phyloP scores from a whole-genome alignment of 2,113 vertebrate genomes.

The Phrynocephalus versicolor region DNA sequence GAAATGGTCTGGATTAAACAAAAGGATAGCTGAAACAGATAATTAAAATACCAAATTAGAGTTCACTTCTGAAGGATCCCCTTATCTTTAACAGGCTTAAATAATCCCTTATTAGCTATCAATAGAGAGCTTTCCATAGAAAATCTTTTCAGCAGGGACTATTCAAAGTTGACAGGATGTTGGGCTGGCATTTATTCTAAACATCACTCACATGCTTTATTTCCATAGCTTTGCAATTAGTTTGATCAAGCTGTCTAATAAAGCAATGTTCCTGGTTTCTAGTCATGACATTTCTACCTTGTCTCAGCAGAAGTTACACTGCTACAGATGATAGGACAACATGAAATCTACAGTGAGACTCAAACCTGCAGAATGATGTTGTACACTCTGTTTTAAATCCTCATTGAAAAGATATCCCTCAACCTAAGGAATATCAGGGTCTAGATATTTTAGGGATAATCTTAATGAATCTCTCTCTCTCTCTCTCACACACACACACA shows the following conservation, averaged over 20 bases:
- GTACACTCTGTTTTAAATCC: background rate
- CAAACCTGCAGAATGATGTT: background rate
- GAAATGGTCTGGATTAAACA: background rate
- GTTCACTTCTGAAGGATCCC: slow-evolving; percentile 19
- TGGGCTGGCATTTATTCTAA: background rate
- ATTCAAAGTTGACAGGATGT: background rate
- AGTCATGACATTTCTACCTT: background rate
- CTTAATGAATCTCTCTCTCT: no score
- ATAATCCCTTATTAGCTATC: slow-evolving; percentile 20
- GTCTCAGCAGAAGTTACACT: background rate
- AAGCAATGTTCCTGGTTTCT: background rate
- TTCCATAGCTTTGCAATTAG: background rate
- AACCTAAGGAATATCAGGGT: slow-evolving; percentile 32
- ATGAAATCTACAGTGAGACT: background rate
- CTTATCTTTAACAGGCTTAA: slow-evolving; percentile 17
- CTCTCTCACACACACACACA: no score
- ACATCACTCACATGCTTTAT: background rate
- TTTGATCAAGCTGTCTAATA: background rate
- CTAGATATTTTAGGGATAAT: no score
- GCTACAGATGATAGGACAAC: no score
- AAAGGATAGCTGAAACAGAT: slow-evolving; percentile 2
- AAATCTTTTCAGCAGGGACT: slow-evolving; percentile 2
- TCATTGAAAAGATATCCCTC: slow-evolving; percentile 22
- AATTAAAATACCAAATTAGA: slow-evolving; percentile 34
- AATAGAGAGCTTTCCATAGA: background rate